These are phyloP conservation scores for Smittia sp. DNA, from an alignment of 2,888 invertebrate genomes.

Conservation along the genomic window DNA sequence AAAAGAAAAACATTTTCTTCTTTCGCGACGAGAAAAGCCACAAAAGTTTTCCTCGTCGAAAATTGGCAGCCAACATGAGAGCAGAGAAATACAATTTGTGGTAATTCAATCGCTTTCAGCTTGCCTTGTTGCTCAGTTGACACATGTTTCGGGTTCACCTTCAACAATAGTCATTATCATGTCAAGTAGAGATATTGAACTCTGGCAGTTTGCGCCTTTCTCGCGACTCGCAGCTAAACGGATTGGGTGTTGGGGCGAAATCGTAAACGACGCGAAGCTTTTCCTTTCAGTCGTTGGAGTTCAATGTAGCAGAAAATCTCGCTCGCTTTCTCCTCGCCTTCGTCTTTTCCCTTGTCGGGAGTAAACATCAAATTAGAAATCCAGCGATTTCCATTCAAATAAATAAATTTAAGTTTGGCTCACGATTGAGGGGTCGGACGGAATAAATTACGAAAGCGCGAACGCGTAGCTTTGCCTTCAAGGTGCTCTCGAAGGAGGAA, in stretches of 20 bases:
- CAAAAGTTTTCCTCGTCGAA: background rate
- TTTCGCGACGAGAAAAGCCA: background rate
- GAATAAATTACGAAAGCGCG: background rate
- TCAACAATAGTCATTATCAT: background rate
- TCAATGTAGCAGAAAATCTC: background rate
- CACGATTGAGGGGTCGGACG: background rate
- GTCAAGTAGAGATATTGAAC: background rate
- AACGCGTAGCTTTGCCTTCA: background rate
- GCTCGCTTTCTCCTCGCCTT: background rate
- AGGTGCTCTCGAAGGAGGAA: background rate
- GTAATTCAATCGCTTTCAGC: background rate
- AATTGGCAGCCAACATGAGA: background rate
- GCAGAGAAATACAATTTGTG: background rate
- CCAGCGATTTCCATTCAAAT: background rate
- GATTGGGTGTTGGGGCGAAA: background rate
- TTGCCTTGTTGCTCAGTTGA: background rate
- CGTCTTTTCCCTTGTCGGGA: background rate
- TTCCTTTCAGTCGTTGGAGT: background rate
- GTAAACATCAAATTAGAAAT: background rate
- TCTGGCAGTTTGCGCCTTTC: background rate
- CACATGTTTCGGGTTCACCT: conserved; percentile 8
- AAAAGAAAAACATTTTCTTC: background rate
- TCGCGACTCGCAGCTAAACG: background rate
- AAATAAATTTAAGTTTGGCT: background rate
- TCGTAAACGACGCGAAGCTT: background rate